phyloP scores from a whole-genome alignment of 2,797 vertebrate genomes.

The Silurus aristotelis region DNA sequence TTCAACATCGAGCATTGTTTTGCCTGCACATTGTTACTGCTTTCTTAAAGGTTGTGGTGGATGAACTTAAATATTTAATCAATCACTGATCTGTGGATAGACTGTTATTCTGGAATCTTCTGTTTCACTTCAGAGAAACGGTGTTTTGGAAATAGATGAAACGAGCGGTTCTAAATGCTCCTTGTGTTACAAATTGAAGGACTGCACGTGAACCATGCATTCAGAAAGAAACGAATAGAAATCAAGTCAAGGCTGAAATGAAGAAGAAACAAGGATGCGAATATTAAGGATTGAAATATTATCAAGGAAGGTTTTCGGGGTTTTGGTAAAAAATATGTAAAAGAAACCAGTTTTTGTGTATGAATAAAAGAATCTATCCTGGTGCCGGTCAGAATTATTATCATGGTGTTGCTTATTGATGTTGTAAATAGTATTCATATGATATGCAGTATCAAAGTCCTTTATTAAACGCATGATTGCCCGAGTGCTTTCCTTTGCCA shows the following conservation, averaged over 20 bases:
- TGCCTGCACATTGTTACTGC: constrained; percentile 52
- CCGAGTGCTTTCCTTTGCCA: constrained; percentile 7
- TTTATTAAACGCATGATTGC: neutral
- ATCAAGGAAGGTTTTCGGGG: neutral
- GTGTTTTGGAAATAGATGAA: neutral
- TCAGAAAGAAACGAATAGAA: neutral
- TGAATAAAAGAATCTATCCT: neutral
- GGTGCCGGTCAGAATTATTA: neutral
- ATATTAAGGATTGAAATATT: neutral
- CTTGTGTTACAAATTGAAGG: constrained; percentile 23
- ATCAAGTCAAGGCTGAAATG: neutral
- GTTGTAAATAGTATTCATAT: neutral
- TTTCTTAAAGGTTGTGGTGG: constrained; percentile 13
- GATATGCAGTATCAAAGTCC: neutral
- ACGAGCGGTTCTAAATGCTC: no score
- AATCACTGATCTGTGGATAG: neutral
- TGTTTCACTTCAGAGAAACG: neutral
- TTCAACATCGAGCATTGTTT: constrained; percentile 39
- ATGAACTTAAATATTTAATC: constrained; percentile 19
- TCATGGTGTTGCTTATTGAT: neutral
- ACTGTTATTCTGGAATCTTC: neutral
- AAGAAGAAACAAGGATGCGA: neutral
- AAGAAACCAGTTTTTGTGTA: neutral
- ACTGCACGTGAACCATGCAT: neutral
- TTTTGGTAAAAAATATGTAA: neutral